Evolutionary conservation across 2,797 vertebrate genomes (phyloP), one percentile per base, ranked within the genome.

Genomic region (Pangasius sanitwongsei): DNA sequence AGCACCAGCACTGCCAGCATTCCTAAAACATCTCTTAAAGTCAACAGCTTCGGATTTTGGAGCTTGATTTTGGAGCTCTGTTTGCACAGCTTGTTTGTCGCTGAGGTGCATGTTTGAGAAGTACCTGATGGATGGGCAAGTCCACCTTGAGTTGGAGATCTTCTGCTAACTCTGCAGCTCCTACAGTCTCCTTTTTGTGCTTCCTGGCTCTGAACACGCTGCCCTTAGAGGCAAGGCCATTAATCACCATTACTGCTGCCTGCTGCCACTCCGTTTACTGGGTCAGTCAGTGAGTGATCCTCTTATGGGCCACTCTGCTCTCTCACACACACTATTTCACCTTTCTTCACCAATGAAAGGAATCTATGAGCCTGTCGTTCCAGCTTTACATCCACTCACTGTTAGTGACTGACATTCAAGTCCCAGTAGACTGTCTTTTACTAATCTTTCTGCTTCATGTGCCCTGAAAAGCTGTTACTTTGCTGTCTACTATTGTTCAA

Each of bases 161-260:
- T 41, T 94, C 93, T n/a, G 81, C 90, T 57, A 94, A 82, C 44
- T 94, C 92, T 28, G 55, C 61, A 0, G 91, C 91, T 57, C 87
- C 92, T 87, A 92, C 44, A 34, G 85, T 69, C 72, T 95, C 92
- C 91, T 85, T 81, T 65, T 87, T 75, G 0, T 41, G 50, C n/a
- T 89, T 89, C 88, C 6, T 92, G 25, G 81, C 90, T 92, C 87
- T 93, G 91, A 94, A 95, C 87, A 94, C 86, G 4, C 92, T 93
- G 28, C 77, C 92, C 92, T 93, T 91, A 93, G 89, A 88, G 89
- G 89, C 91, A 88, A 90, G 88, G 87, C 87, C 84, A 93, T 93
- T 93, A 93, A 93, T 92, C 92, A 93, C 87, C 87, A 92, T 93
- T 93, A 93, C 90, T 89, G 87, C 84, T 82, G 72, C 72, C 67